Evolutionary conservation across 2,888 invertebrate genomes (phyloP), one percentile per base, ranked within the genome.

Genomic region (Tineola bisselliella): DNA sequence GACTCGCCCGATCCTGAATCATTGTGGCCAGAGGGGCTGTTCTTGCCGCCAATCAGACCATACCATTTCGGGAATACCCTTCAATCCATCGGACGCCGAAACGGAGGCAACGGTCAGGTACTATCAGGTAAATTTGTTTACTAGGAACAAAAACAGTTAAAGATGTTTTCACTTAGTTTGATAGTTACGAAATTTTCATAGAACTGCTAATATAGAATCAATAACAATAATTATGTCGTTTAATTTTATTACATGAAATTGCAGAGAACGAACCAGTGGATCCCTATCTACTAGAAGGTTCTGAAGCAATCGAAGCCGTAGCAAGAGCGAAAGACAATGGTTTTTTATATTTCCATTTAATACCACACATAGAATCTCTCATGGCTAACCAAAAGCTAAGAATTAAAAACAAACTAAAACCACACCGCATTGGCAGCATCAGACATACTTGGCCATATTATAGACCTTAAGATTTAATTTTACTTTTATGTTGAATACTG

Each of bases 301-400:
- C 84, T 0, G 87, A 88, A 65, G 91, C 91, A 1, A 74, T 88
- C 63, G 76, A 84, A 64, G 89, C 90, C 3, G 88, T 90, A 1
- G 75, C 74, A 57, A 84, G 84, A 65, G 76, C 91, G 8, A 88
- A 87, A 62, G 78, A 81, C 4, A 89, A 88, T 62, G 90, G 89
- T 11, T 81, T 87, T 65, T 79, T 90, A 8, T 92, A 90, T 74
- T 92, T 89, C 74, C 86, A 89, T 61, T 89, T 92, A 59, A 88
- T 90, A 65, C 91, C 92, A 0, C 92, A 92, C 70, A 87, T 88
- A 25, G 77, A 88, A 65, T 89, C 91, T 0, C 69, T 92, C 4
- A 74, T 91, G 10, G 82, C 82, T 43, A 89, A 91, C 70, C 91
- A 92, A 66, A 83, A 90, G 62, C 76, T 88, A 18, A 78, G 92